Conservation (phyloP, 2,113 vertebrate genomes). For the Tragelaphus scriptus region DNA sequence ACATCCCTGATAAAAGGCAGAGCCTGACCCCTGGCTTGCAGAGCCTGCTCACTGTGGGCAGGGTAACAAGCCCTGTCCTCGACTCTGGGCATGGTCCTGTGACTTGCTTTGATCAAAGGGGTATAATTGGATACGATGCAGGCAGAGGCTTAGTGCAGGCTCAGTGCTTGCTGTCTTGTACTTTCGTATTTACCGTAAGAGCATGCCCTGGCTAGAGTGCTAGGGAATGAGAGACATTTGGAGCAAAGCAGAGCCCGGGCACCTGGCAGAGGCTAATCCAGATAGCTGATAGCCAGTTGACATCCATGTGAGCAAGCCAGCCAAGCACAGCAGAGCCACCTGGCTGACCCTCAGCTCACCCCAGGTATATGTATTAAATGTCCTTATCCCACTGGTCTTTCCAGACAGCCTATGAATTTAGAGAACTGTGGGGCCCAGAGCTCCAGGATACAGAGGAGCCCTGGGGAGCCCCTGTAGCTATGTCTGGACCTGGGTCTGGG, state of each 20-base stretch:
- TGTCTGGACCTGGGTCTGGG: neutral
- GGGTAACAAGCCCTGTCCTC: neutral
- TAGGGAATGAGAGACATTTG: neutral
- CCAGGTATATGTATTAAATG: neutral
- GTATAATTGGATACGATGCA: neutral
- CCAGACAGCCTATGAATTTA: neutral
- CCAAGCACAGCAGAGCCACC: neutral
- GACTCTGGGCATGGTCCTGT: neutral
- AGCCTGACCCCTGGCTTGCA: neutral
- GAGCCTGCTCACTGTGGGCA: neutral
- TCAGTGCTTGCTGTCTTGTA: neutral
- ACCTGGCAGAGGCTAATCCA: neutral
- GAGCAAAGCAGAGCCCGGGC: neutral
- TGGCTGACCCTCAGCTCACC: neutral
- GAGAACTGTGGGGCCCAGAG: neutral
- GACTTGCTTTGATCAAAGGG: neutral
- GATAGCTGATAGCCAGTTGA: neutral
- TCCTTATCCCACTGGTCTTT: neutral
- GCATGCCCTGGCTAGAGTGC: neutral
- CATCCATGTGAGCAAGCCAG: neutral
- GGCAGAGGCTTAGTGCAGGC: neutral
- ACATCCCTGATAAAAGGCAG: neutral
- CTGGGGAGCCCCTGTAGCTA: neutral
- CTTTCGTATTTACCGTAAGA: neutral
- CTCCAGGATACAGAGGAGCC: neutral